Conservation (phyloP, 2,113 vertebrate species). For the Atlantisia rogersi region DNA sequence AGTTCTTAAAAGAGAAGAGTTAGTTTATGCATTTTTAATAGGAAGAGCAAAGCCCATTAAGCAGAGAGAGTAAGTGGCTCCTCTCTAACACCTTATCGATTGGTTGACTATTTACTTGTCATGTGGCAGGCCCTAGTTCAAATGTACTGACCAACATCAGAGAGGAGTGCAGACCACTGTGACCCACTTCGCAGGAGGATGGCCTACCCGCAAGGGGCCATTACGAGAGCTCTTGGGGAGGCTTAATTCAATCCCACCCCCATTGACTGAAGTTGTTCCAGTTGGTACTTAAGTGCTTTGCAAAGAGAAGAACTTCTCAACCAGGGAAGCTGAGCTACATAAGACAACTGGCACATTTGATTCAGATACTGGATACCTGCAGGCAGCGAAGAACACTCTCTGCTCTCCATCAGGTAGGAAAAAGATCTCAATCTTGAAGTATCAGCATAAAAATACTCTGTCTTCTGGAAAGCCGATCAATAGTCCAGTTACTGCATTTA, state of each 20-base stretch:
- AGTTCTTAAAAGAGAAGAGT: neutral
- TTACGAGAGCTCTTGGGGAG: neutral
- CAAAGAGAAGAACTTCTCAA: neutral
- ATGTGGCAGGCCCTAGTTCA: neutral
- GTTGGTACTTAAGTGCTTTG: neutral
- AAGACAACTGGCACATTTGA: neutral
- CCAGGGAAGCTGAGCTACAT: neutral
- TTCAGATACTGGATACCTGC: neutral
- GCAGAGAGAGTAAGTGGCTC: neutral
- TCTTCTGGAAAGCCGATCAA: neutral
- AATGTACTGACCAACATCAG: neutral
- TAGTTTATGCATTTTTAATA: conserved; percentile 25
- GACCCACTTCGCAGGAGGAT: neutral
- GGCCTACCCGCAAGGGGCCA: neutral
- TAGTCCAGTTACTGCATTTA: neutral
- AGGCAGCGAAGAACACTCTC: neutral
- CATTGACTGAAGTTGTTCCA: neutral
- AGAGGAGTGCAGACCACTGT: neutral
- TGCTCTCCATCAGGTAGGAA: neutral
- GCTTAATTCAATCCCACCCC: neutral
- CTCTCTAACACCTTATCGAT: neutral
- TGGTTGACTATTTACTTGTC: neutral
- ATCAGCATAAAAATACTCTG: neutral
- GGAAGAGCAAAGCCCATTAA: neutral
- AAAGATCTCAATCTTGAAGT: neutral